phyloP scores from a whole-genome alignment of 1,140 invertebrate genomes.

The Rhopalosiphum maidis region DNA sequence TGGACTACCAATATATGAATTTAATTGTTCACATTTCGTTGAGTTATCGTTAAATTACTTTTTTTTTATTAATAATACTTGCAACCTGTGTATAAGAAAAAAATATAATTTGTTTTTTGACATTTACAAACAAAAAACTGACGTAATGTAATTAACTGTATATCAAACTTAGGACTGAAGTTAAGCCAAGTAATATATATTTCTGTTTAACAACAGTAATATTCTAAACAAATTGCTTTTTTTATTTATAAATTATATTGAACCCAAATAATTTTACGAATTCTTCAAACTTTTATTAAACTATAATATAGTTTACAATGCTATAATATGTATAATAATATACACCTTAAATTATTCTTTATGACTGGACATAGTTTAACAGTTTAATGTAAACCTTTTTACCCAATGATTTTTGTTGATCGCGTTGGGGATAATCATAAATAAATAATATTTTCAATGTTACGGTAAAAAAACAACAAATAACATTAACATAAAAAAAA shows the following conservation, averaged over 20 bases:
- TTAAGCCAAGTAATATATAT: not conserved
- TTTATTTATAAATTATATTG: not conserved
- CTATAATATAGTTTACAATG: not conserved
- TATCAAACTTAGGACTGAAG: not conserved
- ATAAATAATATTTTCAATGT: not conserved
- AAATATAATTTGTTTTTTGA: not conserved
- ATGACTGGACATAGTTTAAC: not conserved
- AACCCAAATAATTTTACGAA: not conserved
- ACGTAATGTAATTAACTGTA: not conserved
- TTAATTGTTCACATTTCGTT: not conserved
- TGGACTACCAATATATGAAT: not conserved
- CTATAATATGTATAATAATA: not conserved
- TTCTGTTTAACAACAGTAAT: not conserved
- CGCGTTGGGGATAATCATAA: not conserved
- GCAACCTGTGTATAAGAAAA: not conserved
- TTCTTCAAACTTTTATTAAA: not conserved
- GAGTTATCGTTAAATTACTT: not conserved
- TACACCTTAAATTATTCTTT: not conserved
- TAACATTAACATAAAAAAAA: not conserved
- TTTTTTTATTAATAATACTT: not conserved
- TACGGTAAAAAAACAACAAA: not conserved
- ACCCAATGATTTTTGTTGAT: not conserved
- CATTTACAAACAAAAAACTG: constrained; percentile 1
- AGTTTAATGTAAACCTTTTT: not conserved
- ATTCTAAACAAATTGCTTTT: not conserved